A percentile compares a stretch with the other conserved stretches of the same genome.
phyloP scores from a whole-genome alignment of 2,113 vertebrate genomes.

The Sitta europaea region DNA sequence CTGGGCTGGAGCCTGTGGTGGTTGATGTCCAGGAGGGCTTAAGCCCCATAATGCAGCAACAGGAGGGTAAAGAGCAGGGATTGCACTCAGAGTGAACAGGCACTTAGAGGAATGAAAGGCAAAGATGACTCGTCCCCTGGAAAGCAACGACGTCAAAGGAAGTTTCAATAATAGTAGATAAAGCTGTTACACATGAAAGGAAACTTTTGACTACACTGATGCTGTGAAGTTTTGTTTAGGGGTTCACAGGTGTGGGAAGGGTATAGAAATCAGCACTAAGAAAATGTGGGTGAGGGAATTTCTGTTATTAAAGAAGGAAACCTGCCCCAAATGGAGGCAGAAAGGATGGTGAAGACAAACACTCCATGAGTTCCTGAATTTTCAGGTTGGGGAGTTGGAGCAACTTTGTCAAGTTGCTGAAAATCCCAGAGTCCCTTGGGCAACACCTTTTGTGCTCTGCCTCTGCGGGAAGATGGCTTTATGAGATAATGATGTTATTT shows the following conservation, averaged over 20 bases:
- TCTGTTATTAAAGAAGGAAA: background rate
- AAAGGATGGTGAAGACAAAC: background rate
- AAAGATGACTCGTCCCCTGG: background rate
- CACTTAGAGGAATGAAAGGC: background rate
- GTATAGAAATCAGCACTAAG: background rate
- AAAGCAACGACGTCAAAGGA: background rate
- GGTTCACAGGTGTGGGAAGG: background rate
- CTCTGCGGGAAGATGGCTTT: background rate
- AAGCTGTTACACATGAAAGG: background rate
- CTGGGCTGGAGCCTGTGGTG: background rate
- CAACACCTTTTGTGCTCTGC: background rate
- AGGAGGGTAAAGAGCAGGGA: background rate
- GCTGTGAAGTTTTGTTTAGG: conserved; percentile 3
- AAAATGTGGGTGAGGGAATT: background rate
- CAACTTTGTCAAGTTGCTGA: background rate
- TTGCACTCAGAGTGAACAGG: background rate
- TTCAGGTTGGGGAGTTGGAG: background rate
- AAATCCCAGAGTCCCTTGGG: conserved; percentile 13
- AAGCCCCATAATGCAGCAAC: background rate
- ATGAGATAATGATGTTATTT: conserved; percentile 66
- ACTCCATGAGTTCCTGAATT: background rate
- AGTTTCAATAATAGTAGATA: background rate
- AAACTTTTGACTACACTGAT: background rate
- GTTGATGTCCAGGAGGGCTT: background rate
- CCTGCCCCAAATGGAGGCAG: background rate